Conservation (phyloP, 2,113 vertebrate genomes). For the Rissa tridactyla region DNA sequence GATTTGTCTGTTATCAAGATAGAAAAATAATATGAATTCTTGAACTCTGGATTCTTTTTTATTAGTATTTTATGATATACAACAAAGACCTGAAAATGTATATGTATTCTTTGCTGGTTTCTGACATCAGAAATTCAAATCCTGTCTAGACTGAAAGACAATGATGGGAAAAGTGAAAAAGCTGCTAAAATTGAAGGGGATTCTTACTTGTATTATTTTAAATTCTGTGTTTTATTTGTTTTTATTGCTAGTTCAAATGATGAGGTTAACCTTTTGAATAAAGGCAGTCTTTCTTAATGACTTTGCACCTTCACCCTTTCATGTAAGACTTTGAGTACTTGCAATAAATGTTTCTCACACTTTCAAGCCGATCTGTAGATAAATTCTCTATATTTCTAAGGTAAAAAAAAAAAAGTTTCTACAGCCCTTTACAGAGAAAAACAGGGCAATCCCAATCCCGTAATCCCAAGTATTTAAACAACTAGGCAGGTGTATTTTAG, state of each 20-base stretch:
- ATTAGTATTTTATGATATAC: neutral
- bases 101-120: conserved; percentile 33
- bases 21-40: neutral
- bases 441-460: neutral
- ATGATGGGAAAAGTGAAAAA: conserved; percentile 1
- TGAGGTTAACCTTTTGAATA: conserved; percentile 33
- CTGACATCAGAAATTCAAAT: neutral
- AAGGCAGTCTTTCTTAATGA: conserved; percentile 30
- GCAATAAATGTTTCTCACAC: conserved; percentile 2
- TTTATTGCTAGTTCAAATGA: conserved; percentile 23
- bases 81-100: conserved; percentile 5
- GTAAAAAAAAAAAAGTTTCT: neutral
- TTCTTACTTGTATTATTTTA: conserved; percentile 35
- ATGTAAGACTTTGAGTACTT: neutral
- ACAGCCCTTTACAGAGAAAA: neutral
- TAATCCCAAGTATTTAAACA: neutral
- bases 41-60: neutral
- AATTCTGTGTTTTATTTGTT: neutral
- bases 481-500: neutral
- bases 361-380: neutral
- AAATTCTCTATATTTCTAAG: neutral
- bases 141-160: neutral
- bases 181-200: conserved; percentile 32
- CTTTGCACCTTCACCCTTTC: conserved; percentile 34
- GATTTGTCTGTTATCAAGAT: neutral